These are phyloP conservation scores for Erpornis zantholeuca DNA, from an alignment of 2,113 vertebrate species.

Conservation along the genomic window DNA sequence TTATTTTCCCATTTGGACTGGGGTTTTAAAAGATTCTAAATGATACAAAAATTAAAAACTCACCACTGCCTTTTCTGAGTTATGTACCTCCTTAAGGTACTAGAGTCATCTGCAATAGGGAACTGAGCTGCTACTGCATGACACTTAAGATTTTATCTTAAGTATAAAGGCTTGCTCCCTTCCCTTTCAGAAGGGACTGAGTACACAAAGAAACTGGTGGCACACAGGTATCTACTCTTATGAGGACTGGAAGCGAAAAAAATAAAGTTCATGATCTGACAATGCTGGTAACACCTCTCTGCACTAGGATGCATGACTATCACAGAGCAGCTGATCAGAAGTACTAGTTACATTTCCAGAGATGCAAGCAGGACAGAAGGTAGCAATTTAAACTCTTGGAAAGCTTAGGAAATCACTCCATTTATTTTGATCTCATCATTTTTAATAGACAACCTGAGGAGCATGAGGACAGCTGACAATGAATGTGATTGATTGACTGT, in stretches of 20 bases:
- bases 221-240: background rate
- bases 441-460: constrained; percentile 50
- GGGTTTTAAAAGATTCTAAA: background rate
- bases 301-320: constrained; percentile 5
- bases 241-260: background rate
- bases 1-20: background rate
- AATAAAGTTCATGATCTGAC: constrained; percentile 11
- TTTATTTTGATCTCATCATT: constrained; percentile 56
- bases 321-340: constrained; percentile 8
- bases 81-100: background rate
- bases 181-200: background rate
- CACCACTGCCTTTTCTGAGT: background rate
- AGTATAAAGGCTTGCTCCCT: background rate
- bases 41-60: background rate
- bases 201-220: constrained; percentile 22
- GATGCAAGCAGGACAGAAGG: constrained; percentile 9
- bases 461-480: constrained; percentile 28
- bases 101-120: background rate
- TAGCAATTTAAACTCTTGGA: constrained; percentile 46
- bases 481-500: constrained; percentile 42
- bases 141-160: background rate
- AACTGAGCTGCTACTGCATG: background rate
- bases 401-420: constrained; percentile 56
- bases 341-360: background rate
- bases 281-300: background rate